Conservation (phyloP, 2,888 invertebrate species). For the Blastobasis lacticolella region DNA sequence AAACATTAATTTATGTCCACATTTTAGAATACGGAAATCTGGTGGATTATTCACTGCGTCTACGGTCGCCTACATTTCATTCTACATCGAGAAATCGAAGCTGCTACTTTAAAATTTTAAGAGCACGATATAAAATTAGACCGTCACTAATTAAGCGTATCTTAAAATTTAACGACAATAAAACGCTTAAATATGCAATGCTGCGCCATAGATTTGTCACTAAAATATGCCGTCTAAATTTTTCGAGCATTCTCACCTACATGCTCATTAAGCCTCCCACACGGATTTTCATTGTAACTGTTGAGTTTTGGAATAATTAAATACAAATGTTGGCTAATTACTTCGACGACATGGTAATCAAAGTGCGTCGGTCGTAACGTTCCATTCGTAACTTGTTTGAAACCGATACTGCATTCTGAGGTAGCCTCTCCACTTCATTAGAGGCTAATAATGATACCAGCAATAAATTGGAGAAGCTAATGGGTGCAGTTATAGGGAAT, state of each 20-base stretch:
- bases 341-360: constrained; percentile 24
- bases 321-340: constrained; percentile 45
- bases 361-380: constrained; percentile 17
- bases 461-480: constrained; percentile 28
- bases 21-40: constrained; percentile 44
- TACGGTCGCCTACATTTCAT: constrained; percentile 12
- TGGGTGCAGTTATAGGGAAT: constrained; percentile 21
- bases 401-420: constrained; percentile 9
- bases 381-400: constrained; percentile 20
- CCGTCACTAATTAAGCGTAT: neutral
- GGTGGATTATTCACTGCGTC: constrained; percentile 29
- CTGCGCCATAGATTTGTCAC: no score
- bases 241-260: no score
- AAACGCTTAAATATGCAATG: constrained; percentile 4
- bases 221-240: no score
- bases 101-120: neutral
- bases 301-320: constrained; percentile 24
- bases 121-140: neutral
- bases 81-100: constrained; percentile 18
- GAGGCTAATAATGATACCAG: constrained; percentile 19
- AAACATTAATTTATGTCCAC: constrained; percentile 45
- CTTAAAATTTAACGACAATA: neutral
- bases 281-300: neutral
- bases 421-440: constrained; percentile 25
- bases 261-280: no score